Evolutionary conservation across 64 coral and sea anemone genomes (phyloP).

Genomic region (Stylophora pistillata): DNA sequence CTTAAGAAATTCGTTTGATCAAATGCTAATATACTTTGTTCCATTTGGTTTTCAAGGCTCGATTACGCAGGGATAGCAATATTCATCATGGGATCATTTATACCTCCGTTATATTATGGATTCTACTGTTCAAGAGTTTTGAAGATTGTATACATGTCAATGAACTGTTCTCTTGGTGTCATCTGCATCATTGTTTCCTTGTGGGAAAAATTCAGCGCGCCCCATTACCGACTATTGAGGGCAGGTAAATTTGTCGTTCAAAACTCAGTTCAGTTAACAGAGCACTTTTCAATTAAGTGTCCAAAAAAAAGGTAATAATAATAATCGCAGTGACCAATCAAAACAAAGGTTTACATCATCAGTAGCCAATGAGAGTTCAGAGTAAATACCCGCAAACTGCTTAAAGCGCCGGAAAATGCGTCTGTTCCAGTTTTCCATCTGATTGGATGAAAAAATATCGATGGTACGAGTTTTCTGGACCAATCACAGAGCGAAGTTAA

Average conservation of each 20-base stretch:
- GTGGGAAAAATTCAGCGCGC: slow-evolving; percentile 75
- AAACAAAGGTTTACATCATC: no score
- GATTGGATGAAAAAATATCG: no score
- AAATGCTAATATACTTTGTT: background rate
- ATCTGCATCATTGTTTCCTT: slow-evolving; percentile 78
- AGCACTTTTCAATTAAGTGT: no score
- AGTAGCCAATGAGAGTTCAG: no score
- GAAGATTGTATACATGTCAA: slow-evolving; percentile 77
- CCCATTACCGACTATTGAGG: slow-evolving; percentile 76
- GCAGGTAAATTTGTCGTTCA: slow-evolving; percentile 25
- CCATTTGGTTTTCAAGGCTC: slow-evolving; percentile 37
- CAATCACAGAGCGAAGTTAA: no score
- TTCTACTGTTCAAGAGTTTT: slow-evolving; percentile 79
- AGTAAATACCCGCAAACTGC: no score
- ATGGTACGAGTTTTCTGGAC: no score
- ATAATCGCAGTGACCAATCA: no score
- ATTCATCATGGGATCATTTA: slow-evolving; percentile 80
- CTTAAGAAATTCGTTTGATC: background rate
- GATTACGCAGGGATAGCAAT: slow-evolving; percentile 84
- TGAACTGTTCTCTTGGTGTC: slow-evolving; percentile 65
- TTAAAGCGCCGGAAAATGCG: no score
- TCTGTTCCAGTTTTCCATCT: no score
- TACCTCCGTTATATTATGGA: slow-evolving; percentile 80
- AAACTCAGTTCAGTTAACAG: background rate
- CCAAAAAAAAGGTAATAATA: no score